Conservation (phyloP, 2,888 invertebrate species). For the Cactoblastis cactorum region DNA sequence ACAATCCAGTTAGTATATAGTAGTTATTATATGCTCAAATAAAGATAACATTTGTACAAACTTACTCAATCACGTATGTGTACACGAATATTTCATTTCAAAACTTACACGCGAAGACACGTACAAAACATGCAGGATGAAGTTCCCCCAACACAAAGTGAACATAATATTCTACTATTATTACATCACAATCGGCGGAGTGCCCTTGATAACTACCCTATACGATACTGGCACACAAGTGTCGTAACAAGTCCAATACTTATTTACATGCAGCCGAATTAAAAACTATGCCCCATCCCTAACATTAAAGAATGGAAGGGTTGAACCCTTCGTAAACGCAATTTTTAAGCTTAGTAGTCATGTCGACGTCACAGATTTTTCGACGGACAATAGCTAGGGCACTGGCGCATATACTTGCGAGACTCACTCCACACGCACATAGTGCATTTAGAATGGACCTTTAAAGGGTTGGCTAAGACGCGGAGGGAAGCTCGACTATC, state of each 20-base stretch:
- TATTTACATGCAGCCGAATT: constrained; percentile 74
- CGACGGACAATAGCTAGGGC: constrained; percentile 53
- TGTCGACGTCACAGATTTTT: constrained; percentile 53
- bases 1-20: too few species aligned
- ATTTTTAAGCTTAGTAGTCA: constrained; percentile 44
- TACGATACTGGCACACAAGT: constrained; percentile 68
- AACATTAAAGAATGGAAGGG: constrained; percentile 60
- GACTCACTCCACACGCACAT: constrained; percentile 40
- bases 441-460: constrained; percentile 30
- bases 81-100: constrained; percentile 16
- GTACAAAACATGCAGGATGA: constrained; percentile 37
- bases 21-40: too few species aligned
- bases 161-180: constrained; percentile 66
- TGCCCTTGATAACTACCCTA: constrained; percentile 74
- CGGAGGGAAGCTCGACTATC: constrained; percentile 42
- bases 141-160: constrained; percentile 50
- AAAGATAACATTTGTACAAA: background rate
- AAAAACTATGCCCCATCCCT: constrained; percentile 72
- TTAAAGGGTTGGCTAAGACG: constrained; percentile 30
- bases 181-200: constrained; percentile 67
- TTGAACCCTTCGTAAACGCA: constrained; percentile 71
- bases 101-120: constrained; percentile 24
- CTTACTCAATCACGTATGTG: background rate
- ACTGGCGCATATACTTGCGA: constrained; percentile 49
- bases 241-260: constrained; percentile 74